phyloP scores from a whole-genome alignment of 53 echinoderm and acorn worm genomes.

The Paracentrotus lividus region DNA sequence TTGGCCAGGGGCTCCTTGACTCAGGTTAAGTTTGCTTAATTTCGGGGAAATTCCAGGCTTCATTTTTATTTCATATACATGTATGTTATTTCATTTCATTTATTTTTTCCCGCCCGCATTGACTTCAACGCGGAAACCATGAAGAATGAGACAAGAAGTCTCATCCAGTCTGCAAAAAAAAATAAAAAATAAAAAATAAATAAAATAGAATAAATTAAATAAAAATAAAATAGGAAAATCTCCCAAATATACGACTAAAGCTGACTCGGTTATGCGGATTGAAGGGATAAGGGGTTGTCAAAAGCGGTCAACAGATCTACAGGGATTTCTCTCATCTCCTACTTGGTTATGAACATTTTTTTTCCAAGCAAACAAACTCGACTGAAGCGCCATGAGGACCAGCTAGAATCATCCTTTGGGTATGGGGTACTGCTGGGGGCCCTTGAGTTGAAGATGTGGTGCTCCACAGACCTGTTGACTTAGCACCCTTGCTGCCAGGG shows the following conservation, averaged over 20 bases:
- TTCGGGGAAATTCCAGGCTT: too few species aligned
- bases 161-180: slow-evolving; percentile 2
- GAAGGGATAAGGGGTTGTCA: not conserved
- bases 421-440: not conserved
- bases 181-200: too few species aligned
- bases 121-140: not conserved
- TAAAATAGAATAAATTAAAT: too few species aligned
- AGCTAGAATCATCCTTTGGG: not conserved
- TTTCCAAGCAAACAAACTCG: not conserved
- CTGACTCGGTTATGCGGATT: slow-evolving; percentile 36
- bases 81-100: too few species aligned
- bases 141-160: not conserved
- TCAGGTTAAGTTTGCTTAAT: too few species aligned
- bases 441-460: slow-evolving; percentile 4
- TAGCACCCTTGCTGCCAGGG: not conserved
- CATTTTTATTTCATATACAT: too few species aligned
- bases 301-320: slow-evolving; percentile 30
- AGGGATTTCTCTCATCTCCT: not conserved
- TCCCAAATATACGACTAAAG: not conserved
- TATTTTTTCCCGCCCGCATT: too few species aligned
- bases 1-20: too few species aligned
- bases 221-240: too few species aligned
- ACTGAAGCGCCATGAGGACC: not conserved
- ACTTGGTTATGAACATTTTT: not conserved
- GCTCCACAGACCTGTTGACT: slow-evolving; percentile 13